These are phyloP conservation scores for Sminthopsis crassicaudata DNA, from an alignment of 2,113 vertebrate species.

Conservation along the genomic window DNA sequence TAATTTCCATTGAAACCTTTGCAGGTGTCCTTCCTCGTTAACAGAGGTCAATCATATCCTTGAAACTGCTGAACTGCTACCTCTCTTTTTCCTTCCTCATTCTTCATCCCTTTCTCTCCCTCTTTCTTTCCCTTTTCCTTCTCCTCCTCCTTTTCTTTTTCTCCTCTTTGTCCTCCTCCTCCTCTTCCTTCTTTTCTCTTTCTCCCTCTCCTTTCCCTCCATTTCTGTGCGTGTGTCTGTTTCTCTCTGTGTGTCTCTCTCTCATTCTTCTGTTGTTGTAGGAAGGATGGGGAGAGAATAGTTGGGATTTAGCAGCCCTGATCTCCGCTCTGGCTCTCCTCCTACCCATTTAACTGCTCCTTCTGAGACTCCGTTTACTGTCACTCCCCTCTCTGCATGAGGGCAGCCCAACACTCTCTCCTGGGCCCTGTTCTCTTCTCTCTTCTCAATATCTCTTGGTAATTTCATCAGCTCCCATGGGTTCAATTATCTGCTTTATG, in stretches of 20 bases:
- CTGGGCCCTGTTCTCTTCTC: not conserved
- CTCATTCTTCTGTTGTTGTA: not conserved
- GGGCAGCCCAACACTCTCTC: not conserved
- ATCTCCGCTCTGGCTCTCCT: not conserved
- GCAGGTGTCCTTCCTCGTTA: not conserved
- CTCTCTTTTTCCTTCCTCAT: not conserved
- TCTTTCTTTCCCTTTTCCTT: not conserved
- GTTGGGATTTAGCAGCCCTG: not conserved
- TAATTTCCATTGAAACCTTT: not conserved
- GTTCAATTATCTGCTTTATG: not conserved
- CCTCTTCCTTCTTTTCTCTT: not conserved
- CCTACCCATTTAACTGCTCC: not conserved
- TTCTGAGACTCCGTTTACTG: not conserved
- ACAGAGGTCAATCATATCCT: not conserved
- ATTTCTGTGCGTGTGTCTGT: too few relatives aligned
- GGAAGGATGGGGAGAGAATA: not conserved
- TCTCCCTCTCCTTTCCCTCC: too few relatives aligned
- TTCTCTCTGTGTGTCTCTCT: too few relatives aligned
- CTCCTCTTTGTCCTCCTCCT: too few relatives aligned
- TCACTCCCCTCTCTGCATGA: not conserved
- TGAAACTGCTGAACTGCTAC: not conserved
- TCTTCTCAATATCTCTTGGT: not conserved
- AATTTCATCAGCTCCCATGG: not conserved
- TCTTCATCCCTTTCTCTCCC: too few relatives aligned
- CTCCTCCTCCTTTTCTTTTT: not conserved